Conservation (phyloP, 2,888 invertebrate genomes). For the Sepioteuthis lessoniana region DNA sequence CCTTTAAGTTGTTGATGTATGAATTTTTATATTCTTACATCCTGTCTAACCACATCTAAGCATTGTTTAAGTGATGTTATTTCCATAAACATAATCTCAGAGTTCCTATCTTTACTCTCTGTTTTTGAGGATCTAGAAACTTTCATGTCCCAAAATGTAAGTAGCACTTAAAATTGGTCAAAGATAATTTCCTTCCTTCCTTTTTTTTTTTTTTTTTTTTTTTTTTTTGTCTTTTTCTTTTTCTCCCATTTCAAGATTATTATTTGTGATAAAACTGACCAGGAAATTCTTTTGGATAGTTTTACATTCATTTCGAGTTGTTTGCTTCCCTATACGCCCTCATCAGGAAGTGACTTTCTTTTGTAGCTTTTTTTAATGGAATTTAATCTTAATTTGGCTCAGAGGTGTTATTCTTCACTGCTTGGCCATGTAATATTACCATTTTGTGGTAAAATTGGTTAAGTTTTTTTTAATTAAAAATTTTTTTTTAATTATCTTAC, state of each 20-base stretch:
- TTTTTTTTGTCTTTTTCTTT: not conserved
- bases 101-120: not conserved
- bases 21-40: not conserved
- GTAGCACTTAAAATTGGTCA: not conserved
- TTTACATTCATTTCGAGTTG: not conserved
- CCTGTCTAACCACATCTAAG: not conserved
- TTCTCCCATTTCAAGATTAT: not conserved
- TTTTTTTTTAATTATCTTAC: too few species aligned
- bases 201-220: not conserved
- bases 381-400: not conserved
- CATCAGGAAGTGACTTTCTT: not conserved
- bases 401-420: not conserved
- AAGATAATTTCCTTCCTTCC: not conserved
- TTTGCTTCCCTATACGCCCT: not conserved
- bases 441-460: not conserved
- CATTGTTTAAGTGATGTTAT: not conserved
- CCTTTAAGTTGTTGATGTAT: not conserved
- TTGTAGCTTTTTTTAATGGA: not conserved
- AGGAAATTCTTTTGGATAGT: not conserved
- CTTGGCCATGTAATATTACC: not conserved
- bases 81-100: not conserved
- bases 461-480: not conserved
- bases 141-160: not conserved
- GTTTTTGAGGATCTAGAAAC: not conserved
- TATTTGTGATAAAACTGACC: not conserved